A percentile compares a stretch with the other conserved stretches of the same genome.
Conservation (phyloP, 92 coral and sea anemone genomes). For the Zoanthus sansibaricus region DNA sequence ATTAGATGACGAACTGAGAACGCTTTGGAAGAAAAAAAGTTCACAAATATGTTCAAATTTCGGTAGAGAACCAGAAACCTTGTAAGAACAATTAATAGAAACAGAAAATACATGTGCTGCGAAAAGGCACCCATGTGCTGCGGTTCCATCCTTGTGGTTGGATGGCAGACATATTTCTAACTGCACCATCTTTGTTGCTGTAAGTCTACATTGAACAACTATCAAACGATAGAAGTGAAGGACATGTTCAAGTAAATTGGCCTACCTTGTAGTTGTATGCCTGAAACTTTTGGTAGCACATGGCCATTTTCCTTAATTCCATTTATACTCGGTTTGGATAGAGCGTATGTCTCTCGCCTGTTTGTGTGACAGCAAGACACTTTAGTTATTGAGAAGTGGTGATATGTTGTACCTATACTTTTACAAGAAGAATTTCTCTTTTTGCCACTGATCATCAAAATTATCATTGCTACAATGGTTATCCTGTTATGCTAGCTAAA, state of each 20-base stretch:
- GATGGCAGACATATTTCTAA: too few species aligned
- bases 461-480: too few species aligned
- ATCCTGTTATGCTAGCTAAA: too few species aligned
- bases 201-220: background rate
- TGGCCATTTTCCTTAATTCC: conserved; percentile 4
- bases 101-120: too few species aligned
- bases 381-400: background rate
- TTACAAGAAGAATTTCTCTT: background rate
- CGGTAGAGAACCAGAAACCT: too few species aligned
- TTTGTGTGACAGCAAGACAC: background rate
- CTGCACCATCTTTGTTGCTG: background rate
- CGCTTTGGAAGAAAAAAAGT: too few species aligned
- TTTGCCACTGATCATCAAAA: too few species aligned
- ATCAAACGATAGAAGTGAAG: background rate
- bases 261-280: conserved; percentile 27
- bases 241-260: background rate
- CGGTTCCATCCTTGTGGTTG: too few species aligned
- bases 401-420: background rate
- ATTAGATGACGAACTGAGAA: too few species aligned
- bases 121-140: too few species aligned
- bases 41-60: too few species aligned
- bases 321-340: conserved; percentile 32
- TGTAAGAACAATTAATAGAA: too few species aligned
- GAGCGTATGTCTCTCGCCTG: conserved; percentile 42
- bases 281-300: background rate